A percentile compares a stretch with the other conserved stretches of the same genome.
phyloP scores from a whole-genome alignment of 1,140 invertebrate species.

The Dendrolimus punctatus region DNA sequence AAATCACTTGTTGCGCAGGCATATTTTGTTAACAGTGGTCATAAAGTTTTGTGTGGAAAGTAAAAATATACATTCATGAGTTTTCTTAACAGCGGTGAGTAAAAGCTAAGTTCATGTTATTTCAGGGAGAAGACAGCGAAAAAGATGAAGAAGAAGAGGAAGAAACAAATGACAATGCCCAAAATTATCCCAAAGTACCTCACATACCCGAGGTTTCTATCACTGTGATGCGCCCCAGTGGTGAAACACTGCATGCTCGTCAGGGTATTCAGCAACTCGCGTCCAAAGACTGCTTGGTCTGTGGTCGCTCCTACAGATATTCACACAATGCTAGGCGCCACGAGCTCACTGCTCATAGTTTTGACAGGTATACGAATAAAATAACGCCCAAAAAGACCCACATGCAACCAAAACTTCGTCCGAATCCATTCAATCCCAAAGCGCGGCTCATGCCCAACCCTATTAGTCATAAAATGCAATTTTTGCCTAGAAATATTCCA shows the following conservation, averaged over 20 bases:
- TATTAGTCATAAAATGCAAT: conserved; percentile 59
- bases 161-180: conserved; percentile 26
- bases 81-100: background rate
- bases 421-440: conserved; percentile 66
- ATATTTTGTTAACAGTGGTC: too few species aligned
- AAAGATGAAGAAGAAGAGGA: conserved; percentile 56
- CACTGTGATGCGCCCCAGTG: conserved; percentile 55
- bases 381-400: conserved; percentile 42
- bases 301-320: conserved; percentile 64
- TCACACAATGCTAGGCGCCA: conserved; percentile 69
- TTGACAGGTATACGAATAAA: conserved; percentile 70
- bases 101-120: conserved; percentile 3
- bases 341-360: conserved; percentile 60
- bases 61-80: too few species aligned
- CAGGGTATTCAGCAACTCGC: conserved; percentile 66
- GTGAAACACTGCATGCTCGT: conserved; percentile 50
- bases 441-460: conserved; percentile 61
- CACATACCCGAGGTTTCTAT: conserved; percentile 61
- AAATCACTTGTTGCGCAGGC: too few species aligned
- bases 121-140: conserved; percentile 56
- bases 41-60: too few species aligned
- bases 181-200: conserved; percentile 28
- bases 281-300: conserved; percentile 66
- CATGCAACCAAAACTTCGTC: conserved; percentile 54
- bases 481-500: conserved; percentile 42